Base-by-base conservation (phyloP, 2,113 vertebrate genomes). In the Apteryx mantelli region DNA sequence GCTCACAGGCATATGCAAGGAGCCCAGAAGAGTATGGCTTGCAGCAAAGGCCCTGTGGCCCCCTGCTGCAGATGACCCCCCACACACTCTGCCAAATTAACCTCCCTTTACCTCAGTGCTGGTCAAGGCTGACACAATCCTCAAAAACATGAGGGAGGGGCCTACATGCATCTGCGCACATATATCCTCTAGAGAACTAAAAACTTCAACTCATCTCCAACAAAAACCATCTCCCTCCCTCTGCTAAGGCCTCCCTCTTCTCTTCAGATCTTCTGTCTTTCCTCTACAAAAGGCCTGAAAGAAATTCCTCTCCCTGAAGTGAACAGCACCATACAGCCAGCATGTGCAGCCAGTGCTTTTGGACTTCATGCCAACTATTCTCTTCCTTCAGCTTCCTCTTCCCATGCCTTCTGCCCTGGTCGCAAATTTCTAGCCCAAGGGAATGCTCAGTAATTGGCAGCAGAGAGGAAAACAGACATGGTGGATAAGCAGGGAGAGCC, bases 151-250 rank as follows among this genome's bases (percentile, higher is more conserved):
- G 34, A 48, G 14, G 7, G 7, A 66, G n/a, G 20, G 30, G 18
- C 30, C 22, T 2, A 24, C 2, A 26, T 2, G 9, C 1, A 1
- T 24, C 22, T 26, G 20, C 5, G 3, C 2, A 0, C 2, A 12
- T 58, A 26, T 50, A 13, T 14, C 65, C n/a, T 40, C 13, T 28
- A 3, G n/a, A 38, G 4, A 0, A 12, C 6, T 42, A 28, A 65
- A 64, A 17, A 16, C 38, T 46, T 38, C 22, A 53, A 8, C 18
- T 32, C 32, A 34, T 40, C 48, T 65, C 13, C 0, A 1, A 32
- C 69, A 32, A 30, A 46, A 34, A 12, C 28, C 16, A 0, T 24
- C 75, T n/a, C 60, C 38, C 3, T 3, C 34, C 20, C 48, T 26
- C 42, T 61, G 4, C 20, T 21, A 34, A 32, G 21, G 13, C 36